Evolutionary conservation across 1,140 invertebrate species (phyloP), one percentile per base, ranked within the genome.

Genomic region (Dufourea novaeangliae): DNA sequence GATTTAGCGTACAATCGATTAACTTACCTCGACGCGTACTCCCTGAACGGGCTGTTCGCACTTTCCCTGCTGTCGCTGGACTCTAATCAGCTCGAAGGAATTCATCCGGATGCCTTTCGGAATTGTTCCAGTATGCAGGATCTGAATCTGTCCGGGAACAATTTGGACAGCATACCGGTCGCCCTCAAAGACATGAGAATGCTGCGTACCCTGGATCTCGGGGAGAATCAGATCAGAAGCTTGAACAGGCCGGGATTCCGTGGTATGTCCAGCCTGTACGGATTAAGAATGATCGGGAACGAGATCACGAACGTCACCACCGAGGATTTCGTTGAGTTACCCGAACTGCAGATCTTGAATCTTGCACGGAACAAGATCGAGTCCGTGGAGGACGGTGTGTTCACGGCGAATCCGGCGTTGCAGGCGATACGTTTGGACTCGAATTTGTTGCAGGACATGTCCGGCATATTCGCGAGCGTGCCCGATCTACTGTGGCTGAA

Each of bases 91-190:
- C 92, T 98, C 41, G 94, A 95, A 79, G 94, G 94, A 66, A 93
- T 97, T 54, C 95, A 96, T 87, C 92, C 94, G 41, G 95, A 97
- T 78, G 95, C 97, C 37, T 97, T 98, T 85, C 94, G 94, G 92
- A 98, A 97, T 91, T 96, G 96, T 88, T 97, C 95, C 37, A 94
- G 95, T 91, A 92, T 96, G 52, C 95, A 95, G 88, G 97, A 97
- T 82, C 92, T 98, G 72, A 96, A 97, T 90, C 92, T 98, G 66
- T 96, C 96, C 87, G 95, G 95, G 27, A 98, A 98, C 92, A 94
- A 94, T 87, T 92, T 98, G 79, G 93, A 93, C 54, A 91, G 93
- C 73, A 94, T 98, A 61, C 97, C 97, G 2, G 92, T 94, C 56
- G 96, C 96, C 14, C 92, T 97, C 72, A 94, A 94, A 86, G 95